A percentile compares a stretch with the other conserved stretches of the same genome.
These are phyloP conservation scores for Nasua narica DNA, from an alignment of 2,797 vertebrate genomes.

Conservation along the genomic window DNA sequence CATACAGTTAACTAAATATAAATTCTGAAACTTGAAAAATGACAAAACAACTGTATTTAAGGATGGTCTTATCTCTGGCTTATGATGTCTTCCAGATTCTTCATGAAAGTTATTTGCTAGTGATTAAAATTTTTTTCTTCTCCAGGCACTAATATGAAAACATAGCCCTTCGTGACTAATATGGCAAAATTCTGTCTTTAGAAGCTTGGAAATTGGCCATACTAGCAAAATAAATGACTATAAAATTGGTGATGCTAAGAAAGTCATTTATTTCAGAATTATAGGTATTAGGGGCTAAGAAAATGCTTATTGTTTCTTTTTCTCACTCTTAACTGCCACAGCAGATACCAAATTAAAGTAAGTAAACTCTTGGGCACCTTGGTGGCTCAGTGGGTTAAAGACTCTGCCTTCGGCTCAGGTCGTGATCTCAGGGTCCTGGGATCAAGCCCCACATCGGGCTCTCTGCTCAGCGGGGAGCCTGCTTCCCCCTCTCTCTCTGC, in stretches of 20 bases:
- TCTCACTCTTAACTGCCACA: neutral
- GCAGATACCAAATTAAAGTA: constrained; percentile 13
- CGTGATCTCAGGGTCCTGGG: too few species aligned
- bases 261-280: neutral
- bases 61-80: neutral
- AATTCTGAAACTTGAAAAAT: neutral
- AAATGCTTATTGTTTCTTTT: constrained; percentile 17
- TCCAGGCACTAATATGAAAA: constrained; percentile 19
- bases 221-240: neutral
- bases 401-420: too few species aligned
- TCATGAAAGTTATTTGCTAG: neutral
- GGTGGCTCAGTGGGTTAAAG: too few species aligned
- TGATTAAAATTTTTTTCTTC: constrained; percentile 3
- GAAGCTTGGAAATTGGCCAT: neutral
- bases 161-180: neutral
- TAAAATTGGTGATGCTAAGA: neutral
- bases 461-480: too few species aligned
- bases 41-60: neutral
- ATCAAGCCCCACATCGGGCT: too few species aligned
- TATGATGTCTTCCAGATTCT: neutral
- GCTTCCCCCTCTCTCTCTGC: too few species aligned
- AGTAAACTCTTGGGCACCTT: neutral
- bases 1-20: neutral
- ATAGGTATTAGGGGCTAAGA: neutral
- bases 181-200: neutral